A percentile compares a stretch with the other conserved stretches of the same genome.
Conservation (phyloP, 1,140 invertebrate genomes). For the Octopus bimaculoides region DNA sequence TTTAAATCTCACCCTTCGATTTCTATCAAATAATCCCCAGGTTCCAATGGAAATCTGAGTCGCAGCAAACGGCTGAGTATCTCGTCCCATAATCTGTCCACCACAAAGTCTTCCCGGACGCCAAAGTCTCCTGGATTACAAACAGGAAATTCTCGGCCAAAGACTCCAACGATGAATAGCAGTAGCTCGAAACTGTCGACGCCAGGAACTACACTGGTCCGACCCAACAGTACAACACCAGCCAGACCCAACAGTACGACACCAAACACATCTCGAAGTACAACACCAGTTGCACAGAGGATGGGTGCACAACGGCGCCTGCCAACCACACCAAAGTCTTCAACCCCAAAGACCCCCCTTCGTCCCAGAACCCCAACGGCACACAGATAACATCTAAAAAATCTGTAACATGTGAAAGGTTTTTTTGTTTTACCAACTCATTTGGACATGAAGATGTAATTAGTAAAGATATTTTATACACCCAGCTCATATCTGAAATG, state of each 20-base stretch:
- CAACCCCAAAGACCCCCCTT: not conserved
- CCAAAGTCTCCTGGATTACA: not conserved
- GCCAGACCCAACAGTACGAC: not conserved
- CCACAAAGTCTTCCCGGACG: slow-evolving; percentile 5
- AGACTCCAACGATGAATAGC: not conserved
- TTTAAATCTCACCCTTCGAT: not conserved
- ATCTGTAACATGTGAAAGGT: no score
- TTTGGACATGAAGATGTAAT: no score
- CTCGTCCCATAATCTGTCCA: slow-evolving; percentile 34
- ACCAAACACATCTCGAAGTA: not conserved
- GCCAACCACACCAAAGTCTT: slow-evolving; percentile 2
- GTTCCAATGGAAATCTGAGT: slow-evolving; percentile 42
- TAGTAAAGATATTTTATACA: no score
- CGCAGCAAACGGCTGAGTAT: slow-evolving; percentile 35
- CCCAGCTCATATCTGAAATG: no score
- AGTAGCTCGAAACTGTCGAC: not conserved
- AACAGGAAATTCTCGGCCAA: not conserved
- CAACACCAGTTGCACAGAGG: not conserved
- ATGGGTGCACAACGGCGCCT: not conserved
- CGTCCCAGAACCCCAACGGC: not conserved
- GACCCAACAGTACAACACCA: not conserved
- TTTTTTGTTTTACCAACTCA: no score
- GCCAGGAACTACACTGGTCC: not conserved
- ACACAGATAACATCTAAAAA: not conserved
- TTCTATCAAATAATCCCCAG: slow-evolving; percentile 15